Percentiles rank a stretch among this genome's conserved stretches.
Evolutionary conservation across 2,888 invertebrate species (phyloP).

Genomic region (Rhopalosiphum nymphaeae): DNA sequence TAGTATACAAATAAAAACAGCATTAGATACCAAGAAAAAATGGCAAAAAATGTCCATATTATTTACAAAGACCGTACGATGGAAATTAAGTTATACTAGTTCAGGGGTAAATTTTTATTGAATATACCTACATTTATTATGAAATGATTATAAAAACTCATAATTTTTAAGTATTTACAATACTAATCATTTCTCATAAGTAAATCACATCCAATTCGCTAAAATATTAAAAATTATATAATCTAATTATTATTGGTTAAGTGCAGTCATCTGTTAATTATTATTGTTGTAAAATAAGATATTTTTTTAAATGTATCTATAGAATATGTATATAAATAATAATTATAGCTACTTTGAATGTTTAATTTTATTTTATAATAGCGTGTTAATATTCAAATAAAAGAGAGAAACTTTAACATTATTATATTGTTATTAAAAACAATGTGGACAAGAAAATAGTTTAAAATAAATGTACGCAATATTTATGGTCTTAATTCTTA

Average conservation of each 20-base stretch:
- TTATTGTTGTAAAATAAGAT: background rate
- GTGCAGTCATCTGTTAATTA: background rate
- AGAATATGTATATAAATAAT: background rate
- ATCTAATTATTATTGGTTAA: background rate
- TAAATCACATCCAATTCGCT: background rate
- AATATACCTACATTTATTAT: background rate
- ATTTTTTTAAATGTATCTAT: background rate
- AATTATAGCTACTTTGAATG: background rate
- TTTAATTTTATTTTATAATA: background rate
- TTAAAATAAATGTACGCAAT: background rate
- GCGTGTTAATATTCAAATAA: background rate
- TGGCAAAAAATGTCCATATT: background rate
- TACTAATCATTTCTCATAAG: background rate
- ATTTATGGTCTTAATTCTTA: background rate
- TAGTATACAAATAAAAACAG: background rate
- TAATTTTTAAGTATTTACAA: background rate
- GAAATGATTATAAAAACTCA: background rate
- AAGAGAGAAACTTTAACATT: background rate
- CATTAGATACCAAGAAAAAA: background rate
- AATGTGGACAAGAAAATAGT: background rate
- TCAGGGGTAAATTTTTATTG: background rate
- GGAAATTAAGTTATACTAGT: background rate
- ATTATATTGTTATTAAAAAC: background rate
- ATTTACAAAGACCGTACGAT: background rate
- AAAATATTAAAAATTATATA: background rate